phyloP scores from a whole-genome alignment of 2,888 invertebrate genomes.

The Agonum fuliginosum region DNA sequence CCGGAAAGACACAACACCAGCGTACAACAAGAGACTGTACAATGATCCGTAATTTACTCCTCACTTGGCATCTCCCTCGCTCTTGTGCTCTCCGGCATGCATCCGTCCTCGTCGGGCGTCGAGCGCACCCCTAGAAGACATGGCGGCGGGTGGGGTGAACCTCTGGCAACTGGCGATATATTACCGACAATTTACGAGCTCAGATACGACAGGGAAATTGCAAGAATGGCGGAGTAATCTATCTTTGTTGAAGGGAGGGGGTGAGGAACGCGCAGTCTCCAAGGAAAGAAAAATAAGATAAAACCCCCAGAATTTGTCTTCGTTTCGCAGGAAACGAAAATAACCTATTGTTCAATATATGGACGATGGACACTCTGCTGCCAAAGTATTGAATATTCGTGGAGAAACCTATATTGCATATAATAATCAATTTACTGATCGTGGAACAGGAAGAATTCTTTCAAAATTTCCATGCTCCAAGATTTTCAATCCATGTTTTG shows the following conservation, averaged over 20 bases:
- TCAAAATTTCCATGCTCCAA: no score
- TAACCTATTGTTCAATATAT: constrained; percentile 71
- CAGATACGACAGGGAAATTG: constrained; percentile 95
- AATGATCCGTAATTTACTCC: constrained; percentile 60
- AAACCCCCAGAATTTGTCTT: constrained; percentile 73
- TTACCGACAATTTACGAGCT: constrained; percentile 90
- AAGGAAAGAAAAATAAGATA: constrained; percentile 72
- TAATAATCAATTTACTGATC: no score
- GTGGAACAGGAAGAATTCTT: no score
- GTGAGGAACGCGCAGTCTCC: constrained; percentile 70
- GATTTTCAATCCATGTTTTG: no score
- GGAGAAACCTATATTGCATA: no score
- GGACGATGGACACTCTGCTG: no score
- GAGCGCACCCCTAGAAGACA: constrained; percentile 49
- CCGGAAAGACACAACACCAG: constrained; percentile 56
- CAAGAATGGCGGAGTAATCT: constrained; percentile 94
- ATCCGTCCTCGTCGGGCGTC: constrained; percentile 36
- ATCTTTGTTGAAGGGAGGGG: constrained; percentile 84
- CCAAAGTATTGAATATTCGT: no score
- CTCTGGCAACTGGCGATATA: constrained; percentile 80
- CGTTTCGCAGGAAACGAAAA: constrained; percentile 70
- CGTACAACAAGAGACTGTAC: constrained; percentile 54
- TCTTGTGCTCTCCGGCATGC: constrained; percentile 1
- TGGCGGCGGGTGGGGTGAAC: constrained; percentile 64
- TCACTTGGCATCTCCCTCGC: neutral